Evolutionary conservation across 1,140 invertebrate species (phyloP), one percentile per base, ranked within the genome.

Genomic region (Drosophila asahinai): DNA sequence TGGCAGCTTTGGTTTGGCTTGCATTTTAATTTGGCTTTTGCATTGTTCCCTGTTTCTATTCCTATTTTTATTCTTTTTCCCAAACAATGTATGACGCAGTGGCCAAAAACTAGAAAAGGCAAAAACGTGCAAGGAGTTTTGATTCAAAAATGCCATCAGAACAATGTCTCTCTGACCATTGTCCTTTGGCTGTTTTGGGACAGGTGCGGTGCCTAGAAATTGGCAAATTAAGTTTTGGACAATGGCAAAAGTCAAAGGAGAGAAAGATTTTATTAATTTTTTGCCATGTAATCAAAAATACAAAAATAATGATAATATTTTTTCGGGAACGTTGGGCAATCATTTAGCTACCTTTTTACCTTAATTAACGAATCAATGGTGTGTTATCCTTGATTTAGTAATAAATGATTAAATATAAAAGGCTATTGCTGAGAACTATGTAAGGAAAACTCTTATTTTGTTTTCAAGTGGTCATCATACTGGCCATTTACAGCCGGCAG

Each of bases 101-200:
- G 54, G 40, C 30, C 38, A 40, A 51, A 33, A 64, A 55, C 15
- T 40, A 11, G 15, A 60, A 40, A 17, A 47, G 45, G 55, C 33
- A 36, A 42, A 48, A 62, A 81, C 82, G 74, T 84, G 82, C 82
- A 67, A 43, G 11, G 78, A 65, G 65, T 84, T 73, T 77, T 71
- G 77, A 84, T 77, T 77, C 55, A 49, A 67, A 84, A 76, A 65
- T 75, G 38, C 42, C 62, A 30, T 45, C 36, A 30, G 42, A 47
- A 43, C 40, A 8, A 59, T 48, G 42, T 48, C 25, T 59, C 40
- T 30, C 15, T 30, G 55, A 59, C 30, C 63, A 59, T 59, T 66
- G 22, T 59, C 48, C 59, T 2, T 30, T 27, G 30, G 27, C 40
- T 27, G 19, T 58, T 19, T 22, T 4, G 7, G 7, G 5, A 33